Conservation (phyloP, 2,797 vertebrate genomes). For the Myotis daubentonii region DNA sequence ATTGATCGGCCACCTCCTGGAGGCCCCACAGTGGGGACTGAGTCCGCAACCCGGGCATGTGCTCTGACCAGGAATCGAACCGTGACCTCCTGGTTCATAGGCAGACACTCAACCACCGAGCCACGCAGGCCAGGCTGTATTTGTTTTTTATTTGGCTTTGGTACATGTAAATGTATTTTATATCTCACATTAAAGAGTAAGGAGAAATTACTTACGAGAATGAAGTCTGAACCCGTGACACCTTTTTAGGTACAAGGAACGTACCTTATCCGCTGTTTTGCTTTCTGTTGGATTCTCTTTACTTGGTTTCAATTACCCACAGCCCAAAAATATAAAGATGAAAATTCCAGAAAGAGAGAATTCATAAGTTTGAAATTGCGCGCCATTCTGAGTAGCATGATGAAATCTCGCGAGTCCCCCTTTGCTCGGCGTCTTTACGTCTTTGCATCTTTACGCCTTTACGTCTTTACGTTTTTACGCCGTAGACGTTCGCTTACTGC, state of each 20-base stretch:
- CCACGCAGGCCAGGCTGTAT: neutral
- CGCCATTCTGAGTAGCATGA: neutral
- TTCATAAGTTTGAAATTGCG: neutral
- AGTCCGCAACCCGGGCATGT: too few relatives aligned
- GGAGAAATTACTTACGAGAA: neutral
- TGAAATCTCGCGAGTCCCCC: neutral
- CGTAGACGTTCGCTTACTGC: too few relatives aligned
- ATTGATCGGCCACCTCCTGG: too few relatives aligned
- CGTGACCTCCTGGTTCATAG: too few relatives aligned
- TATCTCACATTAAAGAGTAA: neutral
- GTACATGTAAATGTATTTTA: neutral
- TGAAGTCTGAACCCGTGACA: neutral
- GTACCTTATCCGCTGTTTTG: neutral
- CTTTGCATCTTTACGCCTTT: neutral
- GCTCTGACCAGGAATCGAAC: too few relatives aligned
- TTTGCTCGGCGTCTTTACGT: too few relatives aligned
- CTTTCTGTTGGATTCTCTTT: neutral
- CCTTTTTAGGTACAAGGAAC: neutral
- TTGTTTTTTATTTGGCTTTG: neutral
- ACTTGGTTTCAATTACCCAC: neutral
- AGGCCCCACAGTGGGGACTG: too few relatives aligned
- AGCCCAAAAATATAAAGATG: neutral
- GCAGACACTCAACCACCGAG: too few relatives aligned
- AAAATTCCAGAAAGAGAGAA: neutral
- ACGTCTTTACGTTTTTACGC: neutral